Evolutionary conservation across 2,113 vertebrate species (phyloP).

Genomic region (Trinectes maculatus): DNA sequence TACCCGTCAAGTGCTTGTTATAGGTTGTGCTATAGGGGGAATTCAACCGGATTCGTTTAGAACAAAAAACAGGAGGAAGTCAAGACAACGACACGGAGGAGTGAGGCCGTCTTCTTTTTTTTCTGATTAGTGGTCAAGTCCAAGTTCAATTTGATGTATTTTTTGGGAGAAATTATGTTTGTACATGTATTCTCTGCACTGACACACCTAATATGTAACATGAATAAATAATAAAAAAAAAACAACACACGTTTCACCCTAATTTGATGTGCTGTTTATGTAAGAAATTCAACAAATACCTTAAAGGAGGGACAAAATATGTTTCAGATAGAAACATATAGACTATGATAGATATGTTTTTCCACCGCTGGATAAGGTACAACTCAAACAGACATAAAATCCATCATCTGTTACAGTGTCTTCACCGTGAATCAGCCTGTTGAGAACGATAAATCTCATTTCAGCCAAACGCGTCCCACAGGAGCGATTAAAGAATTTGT

Average conservation of each 20-base stretch:
- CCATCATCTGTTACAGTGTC: too few relatives aligned
- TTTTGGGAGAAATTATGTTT: constrained; percentile 77
- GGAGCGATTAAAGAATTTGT: constrained; percentile 48
- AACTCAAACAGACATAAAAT: too few relatives aligned
- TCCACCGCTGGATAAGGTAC: too few relatives aligned
- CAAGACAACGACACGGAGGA: constrained; percentile 49
- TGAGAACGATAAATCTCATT: constrained; percentile 39
- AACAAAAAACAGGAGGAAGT: constrained; percentile 45
- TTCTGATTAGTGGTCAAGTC: constrained; percentile 73
- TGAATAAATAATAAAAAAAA: constrained; percentile 69
- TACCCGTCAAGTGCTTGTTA: constrained; percentile 77
- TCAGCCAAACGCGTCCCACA: constrained; percentile 38
- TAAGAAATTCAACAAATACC: too few relatives aligned
- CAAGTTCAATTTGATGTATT: constrained; percentile 80
- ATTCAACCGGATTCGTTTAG: constrained; percentile 47
- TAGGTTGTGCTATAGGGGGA: constrained; percentile 69
- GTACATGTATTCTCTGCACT: constrained; percentile 79
- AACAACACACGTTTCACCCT: constrained; percentile 61
- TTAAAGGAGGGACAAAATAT: too few relatives aligned
- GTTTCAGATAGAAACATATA: too few relatives aligned
- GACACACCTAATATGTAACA: constrained; percentile 74
- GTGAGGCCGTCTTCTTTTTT: constrained; percentile 45
- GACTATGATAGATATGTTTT: too few relatives aligned
- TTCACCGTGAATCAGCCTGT: constrained; percentile 44
- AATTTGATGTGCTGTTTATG: neutral